A percentile compares a stretch with the other conserved stretches of the same genome.
phyloP scores from a whole-genome alignment of 1,140 invertebrate species.

The Caenorhabditis tropicalis region DNA sequence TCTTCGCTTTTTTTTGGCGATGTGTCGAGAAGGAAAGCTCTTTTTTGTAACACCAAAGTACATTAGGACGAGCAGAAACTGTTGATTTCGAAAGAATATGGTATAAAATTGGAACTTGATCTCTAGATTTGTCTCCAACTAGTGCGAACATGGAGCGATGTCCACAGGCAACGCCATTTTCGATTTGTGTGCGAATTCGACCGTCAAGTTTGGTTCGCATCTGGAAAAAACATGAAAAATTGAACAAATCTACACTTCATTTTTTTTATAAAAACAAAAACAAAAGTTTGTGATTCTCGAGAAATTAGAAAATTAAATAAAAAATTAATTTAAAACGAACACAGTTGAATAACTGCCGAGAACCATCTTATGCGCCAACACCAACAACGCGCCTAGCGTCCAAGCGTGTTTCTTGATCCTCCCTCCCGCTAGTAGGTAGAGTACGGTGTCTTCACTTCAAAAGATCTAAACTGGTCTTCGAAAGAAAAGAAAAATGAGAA shows the following conservation, averaged over 20 bases:
- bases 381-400: no score
- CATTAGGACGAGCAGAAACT: constrained; percentile 85
- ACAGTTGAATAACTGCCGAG: no score
- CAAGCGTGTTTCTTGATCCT: background rate
- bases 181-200: constrained; percentile 89
- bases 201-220: constrained; percentile 90
- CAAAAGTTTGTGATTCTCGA: no score
- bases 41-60: constrained; percentile 99
- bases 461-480: background rate
- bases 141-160: constrained; percentile 91
- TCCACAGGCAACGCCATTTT: constrained; percentile 88
- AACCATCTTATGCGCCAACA: no score
- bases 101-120: constrained; percentile 95
- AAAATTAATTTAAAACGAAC: no score
- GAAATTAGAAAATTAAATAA: no score
- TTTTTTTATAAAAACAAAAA: no score
- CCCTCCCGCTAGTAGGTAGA: background rate
- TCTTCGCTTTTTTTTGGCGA: constrained; percentile 89
- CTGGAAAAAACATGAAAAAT: constrained; percentile 52
- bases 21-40: constrained; percentile 92
- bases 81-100: constrained; percentile 94
- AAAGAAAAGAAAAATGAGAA: background rate
- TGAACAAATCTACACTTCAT: background rate
- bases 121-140: constrained; percentile 91
- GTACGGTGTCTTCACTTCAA: background rate